Evolutionary conservation across 2,113 vertebrate genomes (phyloP).

Genomic region (Syngnathus scovelli): DNA sequence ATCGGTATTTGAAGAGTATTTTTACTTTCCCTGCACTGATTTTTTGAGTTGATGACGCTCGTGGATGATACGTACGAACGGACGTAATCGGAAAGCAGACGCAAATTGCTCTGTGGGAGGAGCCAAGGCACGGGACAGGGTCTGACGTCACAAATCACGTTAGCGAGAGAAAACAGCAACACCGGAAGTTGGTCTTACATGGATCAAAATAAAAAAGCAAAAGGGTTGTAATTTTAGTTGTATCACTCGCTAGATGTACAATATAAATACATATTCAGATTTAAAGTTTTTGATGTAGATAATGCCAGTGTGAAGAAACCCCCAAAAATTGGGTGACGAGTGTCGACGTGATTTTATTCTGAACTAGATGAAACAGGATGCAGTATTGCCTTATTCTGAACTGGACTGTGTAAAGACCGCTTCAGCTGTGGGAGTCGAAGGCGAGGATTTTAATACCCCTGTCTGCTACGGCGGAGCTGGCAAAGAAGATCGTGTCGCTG

Average conservation of each 20-base stretch:
- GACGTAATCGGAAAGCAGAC: slow-evolving; percentile 71
- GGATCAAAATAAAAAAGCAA: neutral
- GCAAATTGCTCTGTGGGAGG: slow-evolving; percentile 58
- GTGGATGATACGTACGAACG: slow-evolving; percentile 39
- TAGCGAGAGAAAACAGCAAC: accelerated
- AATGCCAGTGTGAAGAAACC: no score
- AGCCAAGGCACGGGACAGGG: slow-evolving; percentile 48
- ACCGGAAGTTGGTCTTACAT: slow-evolving; percentile 17
- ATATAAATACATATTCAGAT: neutral
- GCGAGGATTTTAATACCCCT: slow-evolving; percentile 50
- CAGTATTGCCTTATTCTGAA: neutral
- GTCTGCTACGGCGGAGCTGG: slow-evolving; percentile 36
- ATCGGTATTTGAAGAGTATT: neutral
- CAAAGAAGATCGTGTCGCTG: slow-evolving; percentile 29
- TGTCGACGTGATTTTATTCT: slow-evolving; percentile 20
- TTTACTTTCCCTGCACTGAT: slow-evolving; percentile 23
- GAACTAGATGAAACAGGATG: slow-evolving; percentile 11
- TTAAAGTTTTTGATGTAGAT: accelerated
- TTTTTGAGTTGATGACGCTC: slow-evolving; percentile 58
- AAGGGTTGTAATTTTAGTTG: neutral
- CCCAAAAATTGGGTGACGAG: neutral
- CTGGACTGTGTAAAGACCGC: slow-evolving; percentile 41
- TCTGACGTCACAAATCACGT: slow-evolving; percentile 50
- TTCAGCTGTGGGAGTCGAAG: slow-evolving; percentile 59
- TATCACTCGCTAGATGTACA: accelerated